phyloP scores from a whole-genome alignment of 1,140 invertebrate species.

The Apis cerana region DNA sequence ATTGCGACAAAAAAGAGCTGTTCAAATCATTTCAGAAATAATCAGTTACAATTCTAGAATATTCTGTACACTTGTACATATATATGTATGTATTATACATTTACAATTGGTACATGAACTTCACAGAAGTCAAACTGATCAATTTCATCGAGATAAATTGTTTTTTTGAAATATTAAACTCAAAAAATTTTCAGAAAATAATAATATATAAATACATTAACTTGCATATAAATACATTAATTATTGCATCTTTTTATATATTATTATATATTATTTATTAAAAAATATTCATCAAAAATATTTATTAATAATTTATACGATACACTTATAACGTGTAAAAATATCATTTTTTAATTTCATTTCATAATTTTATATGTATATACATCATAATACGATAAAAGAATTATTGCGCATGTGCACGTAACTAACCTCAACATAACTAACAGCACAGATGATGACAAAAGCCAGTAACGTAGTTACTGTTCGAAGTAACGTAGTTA shows the following conservation, averaged over 20 bases:
- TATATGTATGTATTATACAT: not conserved
- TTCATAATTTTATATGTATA: not conserved
- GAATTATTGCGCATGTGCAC: not conserved
- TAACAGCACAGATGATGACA: not conserved
- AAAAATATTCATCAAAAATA: not conserved
- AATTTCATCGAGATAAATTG: too few species aligned
- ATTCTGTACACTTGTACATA: not conserved
- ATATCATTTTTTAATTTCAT: not conserved
- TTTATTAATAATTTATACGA: not conserved
- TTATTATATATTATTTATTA: too few species aligned
- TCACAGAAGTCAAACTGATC: too few species aligned
- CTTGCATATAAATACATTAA: too few species aligned
- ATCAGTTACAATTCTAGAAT: not conserved
- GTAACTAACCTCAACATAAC: not conserved
- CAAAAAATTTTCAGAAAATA: too few species aligned
- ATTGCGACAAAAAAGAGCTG: too few species aligned
- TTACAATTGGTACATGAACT: too few species aligned
- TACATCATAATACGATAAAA: not conserved
- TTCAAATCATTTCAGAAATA: too few species aligned
- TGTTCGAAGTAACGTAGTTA: too few species aligned
- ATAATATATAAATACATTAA: too few species aligned
- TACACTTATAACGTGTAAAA: not conserved
- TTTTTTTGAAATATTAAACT: too few species aligned
- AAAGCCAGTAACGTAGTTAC: fast-evolving
- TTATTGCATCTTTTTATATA: too few species aligned